Base-by-base conservation (phyloP, 2,888 invertebrate species). In the Dasysyrphus albostriatus region DNA sequence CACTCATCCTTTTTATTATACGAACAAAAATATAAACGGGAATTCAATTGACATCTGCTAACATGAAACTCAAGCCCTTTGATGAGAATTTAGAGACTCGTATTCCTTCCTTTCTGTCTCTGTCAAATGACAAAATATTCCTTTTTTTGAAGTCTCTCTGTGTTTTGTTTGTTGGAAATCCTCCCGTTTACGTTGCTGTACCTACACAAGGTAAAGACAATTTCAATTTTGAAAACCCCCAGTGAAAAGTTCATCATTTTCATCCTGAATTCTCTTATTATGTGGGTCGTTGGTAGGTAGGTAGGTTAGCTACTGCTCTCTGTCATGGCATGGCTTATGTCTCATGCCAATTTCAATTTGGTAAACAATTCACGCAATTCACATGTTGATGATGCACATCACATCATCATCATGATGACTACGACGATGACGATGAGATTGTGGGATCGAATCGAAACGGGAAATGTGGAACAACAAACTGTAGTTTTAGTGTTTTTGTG, bases 391-490 rank as follows among this genome's bases (percentile, higher is more conserved):
- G 67, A 61, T 61, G 39, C 39, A 29, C 29, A 32, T 54, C 29
- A 54, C 8, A 24, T 24, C 24, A 24, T 6, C 4, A 49, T 34
- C 49, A 67, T 44, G 63, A 29, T 34, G 34, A 49, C 34, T 34
- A 63, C 29, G 42, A 63, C 10, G 37, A 16, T 44, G n/a, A 5
- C 12, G 58, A 58, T 58, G 47, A 44, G 16, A 47, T 14, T 65
- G 65, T 49, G 49, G 54, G 8, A 54, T 61, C 14, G 61, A 42
- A 61, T 37, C 37, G 39, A 39, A 32, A 4, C 14, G 54, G 42
- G 24, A 74, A 70, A 84, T 75, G 75, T 84, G 42, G 84, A 80
- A 80, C 84, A 80, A 47, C 80, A 65, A 76, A 82, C 82, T 77
- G 82, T 77, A 76, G 51, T 82, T 67, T 67, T 34, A 67, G 49